phyloP scores from a whole-genome alignment of 2,797 vertebrate species.

The Channallabes apus region DNA sequence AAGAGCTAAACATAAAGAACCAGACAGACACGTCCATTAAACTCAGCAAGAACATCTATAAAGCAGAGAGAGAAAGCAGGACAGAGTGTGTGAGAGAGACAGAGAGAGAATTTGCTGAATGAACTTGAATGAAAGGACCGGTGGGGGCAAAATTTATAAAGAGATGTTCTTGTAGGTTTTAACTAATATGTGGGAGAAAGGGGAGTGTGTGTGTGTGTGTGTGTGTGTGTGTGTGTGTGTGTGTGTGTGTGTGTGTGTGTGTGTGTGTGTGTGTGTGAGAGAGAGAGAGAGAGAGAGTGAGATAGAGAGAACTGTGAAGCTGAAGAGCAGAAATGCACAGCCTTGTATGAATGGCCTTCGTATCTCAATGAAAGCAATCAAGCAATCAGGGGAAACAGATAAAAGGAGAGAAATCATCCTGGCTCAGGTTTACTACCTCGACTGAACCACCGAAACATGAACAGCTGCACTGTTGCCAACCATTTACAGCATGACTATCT shows the following conservation, averaged over 20 bases:
- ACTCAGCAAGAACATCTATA: background rate
- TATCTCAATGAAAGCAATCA: slow-evolving; percentile 61
- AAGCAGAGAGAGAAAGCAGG: background rate
- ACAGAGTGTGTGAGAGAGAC: too few species aligned
- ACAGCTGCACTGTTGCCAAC: slow-evolving; percentile 43
- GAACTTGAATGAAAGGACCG: background rate
- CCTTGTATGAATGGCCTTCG: slow-evolving; percentile 63
- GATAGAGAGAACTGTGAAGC: slow-evolving; percentile 56
- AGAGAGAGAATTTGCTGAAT: background rate
- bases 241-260: too few species aligned
- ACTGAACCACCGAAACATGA: slow-evolving; percentile 5
- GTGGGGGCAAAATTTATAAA: slow-evolving; percentile 25
- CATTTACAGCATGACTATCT: background rate
- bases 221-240: too few species aligned
- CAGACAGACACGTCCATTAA: slow-evolving; percentile 12
- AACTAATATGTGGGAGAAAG: background rate
- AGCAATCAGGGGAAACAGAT: slow-evolving; percentile 32
- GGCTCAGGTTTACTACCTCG: slow-evolving; percentile 40
- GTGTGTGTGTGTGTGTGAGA: too few species aligned
- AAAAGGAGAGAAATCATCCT: background rate
- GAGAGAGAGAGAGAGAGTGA: too few species aligned
- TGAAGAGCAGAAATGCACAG: slow-evolving; percentile 63
- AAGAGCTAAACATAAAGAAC: background rate
- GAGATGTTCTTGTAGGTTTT: background rate
- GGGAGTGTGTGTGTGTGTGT: background rate